Conservation (phyloP, 1,140 invertebrate species). For the Drosophila saltans region DNA sequence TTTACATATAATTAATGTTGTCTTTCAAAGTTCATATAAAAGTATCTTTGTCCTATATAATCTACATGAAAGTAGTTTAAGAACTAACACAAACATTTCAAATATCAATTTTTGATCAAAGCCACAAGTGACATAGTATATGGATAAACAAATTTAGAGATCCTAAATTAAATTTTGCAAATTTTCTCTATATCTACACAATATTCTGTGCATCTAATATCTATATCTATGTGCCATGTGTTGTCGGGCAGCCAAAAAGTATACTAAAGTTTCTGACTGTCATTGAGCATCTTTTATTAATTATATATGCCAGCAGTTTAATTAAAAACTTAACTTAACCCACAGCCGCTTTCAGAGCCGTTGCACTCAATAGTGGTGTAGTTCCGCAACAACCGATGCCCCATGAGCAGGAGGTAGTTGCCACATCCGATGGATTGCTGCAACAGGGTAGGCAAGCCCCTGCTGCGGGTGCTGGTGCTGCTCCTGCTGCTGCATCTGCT, state of each 20-base stretch:
- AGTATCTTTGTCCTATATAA: too few species aligned
- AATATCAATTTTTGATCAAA: too few species aligned
- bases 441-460: conserved; percentile 47
- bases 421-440: conserved; percentile 23
- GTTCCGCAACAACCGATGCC: conserved; percentile 29
- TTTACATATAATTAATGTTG: background rate
- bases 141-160: too few species aligned
- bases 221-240: background rate
- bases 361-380: conserved; percentile 53
- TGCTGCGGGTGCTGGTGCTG: conserved; percentile 7
- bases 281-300: conserved; percentile 59
- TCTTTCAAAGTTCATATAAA: too few species aligned
- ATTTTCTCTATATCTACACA: too few species aligned
- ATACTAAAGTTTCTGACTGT: conserved; percentile 58
- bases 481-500: conserved; percentile 16
- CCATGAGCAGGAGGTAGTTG: conserved; percentile 25
- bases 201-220: background rate
- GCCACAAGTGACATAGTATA: too few species aligned
- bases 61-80: too few species aligned
- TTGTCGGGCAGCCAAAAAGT: conserved; percentile 38
- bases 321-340: conserved; percentile 72
- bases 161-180: too few species aligned
- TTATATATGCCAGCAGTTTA: conserved; percentile 65
- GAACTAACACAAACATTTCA: too few species aligned
- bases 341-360: conserved; percentile 58